Conservation (phyloP, 2,888 invertebrate genomes). For the Flabesymbios commensalis region DNA sequence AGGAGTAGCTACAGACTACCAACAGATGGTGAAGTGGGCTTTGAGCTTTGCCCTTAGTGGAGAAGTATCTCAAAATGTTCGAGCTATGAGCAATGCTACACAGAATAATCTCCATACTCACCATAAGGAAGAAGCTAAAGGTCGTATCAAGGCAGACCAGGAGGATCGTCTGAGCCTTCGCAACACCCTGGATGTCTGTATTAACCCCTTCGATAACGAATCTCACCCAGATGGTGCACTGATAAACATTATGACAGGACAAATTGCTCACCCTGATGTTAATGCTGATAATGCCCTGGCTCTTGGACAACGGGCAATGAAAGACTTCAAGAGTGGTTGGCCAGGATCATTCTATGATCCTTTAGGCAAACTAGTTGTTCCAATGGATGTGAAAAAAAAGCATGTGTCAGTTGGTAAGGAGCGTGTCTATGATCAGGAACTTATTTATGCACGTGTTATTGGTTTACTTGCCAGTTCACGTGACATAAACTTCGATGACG, state of each 20-base stretch:
- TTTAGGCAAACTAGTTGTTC: not conserved
- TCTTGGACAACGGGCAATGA: conserved; percentile 4
- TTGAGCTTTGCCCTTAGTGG: not conserved
- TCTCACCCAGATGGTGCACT: conserved; percentile 16
- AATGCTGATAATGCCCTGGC: conserved; percentile 7
- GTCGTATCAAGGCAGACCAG: conserved; percentile 1
- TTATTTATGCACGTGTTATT: conserved; percentile 16
- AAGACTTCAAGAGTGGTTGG: conserved; percentile 2
- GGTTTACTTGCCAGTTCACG: conserved; percentile 8
- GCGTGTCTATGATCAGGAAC: conserved; percentile 12
- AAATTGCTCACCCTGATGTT: conserved; percentile 10
- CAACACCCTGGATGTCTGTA: conserved; percentile 11
- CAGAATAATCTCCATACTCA: not conserved
- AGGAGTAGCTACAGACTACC: too few species aligned
- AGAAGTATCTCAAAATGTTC: not conserved
- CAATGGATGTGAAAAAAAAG: conserved; percentile 12
- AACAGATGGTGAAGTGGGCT: not conserved
- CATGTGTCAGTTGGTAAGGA: conserved; percentile 6
- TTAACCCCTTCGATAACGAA: conserved; percentile 10
- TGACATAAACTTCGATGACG: conserved; percentile 15
- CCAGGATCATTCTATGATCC: conserved; percentile 12
- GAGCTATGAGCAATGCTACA: not conserved
- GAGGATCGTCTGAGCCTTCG: not conserved
- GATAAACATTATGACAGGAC: conserved; percentile 19
- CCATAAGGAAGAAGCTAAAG: conserved; percentile 4